These are phyloP conservation scores for Drosophila kepulauana DNA, from an alignment of 1,140 invertebrate genomes.

Conservation along the genomic window DNA sequence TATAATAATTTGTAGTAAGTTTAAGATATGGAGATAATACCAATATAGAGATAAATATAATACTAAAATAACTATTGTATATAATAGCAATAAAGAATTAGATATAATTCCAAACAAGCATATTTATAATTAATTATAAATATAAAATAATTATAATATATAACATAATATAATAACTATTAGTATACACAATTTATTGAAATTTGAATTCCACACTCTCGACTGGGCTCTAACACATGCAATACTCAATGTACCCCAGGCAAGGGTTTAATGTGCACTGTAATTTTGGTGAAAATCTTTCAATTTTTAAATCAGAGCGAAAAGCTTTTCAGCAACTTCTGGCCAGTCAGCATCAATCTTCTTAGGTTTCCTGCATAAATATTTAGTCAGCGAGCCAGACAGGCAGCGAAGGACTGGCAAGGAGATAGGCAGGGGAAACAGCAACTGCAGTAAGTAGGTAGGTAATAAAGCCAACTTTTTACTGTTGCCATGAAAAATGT, in stretches of 20 bases:
- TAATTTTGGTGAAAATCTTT: conserved; percentile 25
- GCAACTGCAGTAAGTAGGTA: conserved; percentile 69
- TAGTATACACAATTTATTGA: not conserved
- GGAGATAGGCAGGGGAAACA: not conserved
- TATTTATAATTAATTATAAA: too few relatives aligned
- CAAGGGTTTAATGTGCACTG: conserved; percentile 2
- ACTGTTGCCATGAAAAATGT: conserved; percentile 79
- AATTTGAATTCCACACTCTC: too few relatives aligned
- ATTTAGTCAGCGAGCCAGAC: conserved; percentile 54
- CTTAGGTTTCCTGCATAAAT: conserved; percentile 71
- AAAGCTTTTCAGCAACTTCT: conserved; percentile 64
- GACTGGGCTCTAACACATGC: not conserved
- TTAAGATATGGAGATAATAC: too few relatives aligned
- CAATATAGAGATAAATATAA: too few relatives aligned
- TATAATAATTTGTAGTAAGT: too few relatives aligned
- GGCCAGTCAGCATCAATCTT: conserved; percentile 75
- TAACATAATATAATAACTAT: too few relatives aligned
- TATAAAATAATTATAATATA: too few relatives aligned
- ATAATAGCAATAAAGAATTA: too few relatives aligned
- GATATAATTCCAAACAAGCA: too few relatives aligned
- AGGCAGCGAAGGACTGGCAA: not conserved
- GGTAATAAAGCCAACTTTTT: conserved; percentile 79
- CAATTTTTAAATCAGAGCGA: conserved; percentile 54
- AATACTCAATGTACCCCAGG: conserved; percentile 18
- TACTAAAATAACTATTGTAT: too few relatives aligned